Base-by-base conservation (phyloP, 2,113 vertebrate species). In the Rallus limicola region DNA sequence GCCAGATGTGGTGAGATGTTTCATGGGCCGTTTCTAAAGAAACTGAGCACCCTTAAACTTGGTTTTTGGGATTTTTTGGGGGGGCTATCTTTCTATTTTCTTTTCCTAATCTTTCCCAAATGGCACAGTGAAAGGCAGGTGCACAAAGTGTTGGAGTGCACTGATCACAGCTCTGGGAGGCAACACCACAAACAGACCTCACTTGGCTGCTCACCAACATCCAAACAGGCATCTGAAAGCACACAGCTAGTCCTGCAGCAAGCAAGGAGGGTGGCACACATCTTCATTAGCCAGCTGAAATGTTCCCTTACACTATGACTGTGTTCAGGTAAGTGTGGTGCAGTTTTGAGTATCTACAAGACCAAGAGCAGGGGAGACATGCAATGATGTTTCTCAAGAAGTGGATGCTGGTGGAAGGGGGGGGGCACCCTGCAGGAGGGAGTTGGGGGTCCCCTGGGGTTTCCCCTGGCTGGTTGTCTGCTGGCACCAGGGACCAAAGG, bases 221-320 rank as follows among this genome's bases (percentile, higher is more conserved):
- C 33, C 52, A 56, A 70, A 72, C 34, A 52, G 34, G 26, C 17
- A 33, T 16, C n/a, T 68, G 10, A 42, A 87, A 72, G 69, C 24
- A 25, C 1, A 0, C 16, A 74, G n/a, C 24, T 34, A 40, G 36
- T 53, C 38, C 62, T 28, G 40, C 11, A 63, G 75, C 34, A 33
- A 85, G 62, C 38, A 42, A 26, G n/a, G 34, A 58, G 0, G 3
- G 42, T 34, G 40, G 29, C 53, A 40, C 9, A 14, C 2, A 0
- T 76, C 63, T 75, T 58, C 36, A 9, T 19, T 17, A 26, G 25
- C 40, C 50, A 58, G 26, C 40, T 88, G 68, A 88, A 90, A 38
- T 4, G 52, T 2, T 75, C 29, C 36, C 81, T 77, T 90, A 5
- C 20, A 38, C 81, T 71, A 59, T 21, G 38, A 34, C 63, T 64